Conservation (phyloP, 2,888 invertebrate genomes). For the Endotricha flammealis region DNA sequence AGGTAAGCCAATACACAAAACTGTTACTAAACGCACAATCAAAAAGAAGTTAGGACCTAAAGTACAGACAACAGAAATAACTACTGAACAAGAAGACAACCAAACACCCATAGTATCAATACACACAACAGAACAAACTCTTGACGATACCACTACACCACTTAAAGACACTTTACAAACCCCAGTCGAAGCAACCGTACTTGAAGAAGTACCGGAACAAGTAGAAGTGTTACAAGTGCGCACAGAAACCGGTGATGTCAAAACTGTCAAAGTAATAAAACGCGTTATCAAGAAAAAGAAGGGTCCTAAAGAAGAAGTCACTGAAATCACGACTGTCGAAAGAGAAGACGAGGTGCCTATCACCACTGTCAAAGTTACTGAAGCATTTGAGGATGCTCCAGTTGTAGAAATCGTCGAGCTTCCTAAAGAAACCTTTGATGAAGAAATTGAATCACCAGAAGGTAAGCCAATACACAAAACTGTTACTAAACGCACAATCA, state of each 20-base stretch:
- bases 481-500: too few species aligned
- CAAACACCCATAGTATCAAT: constrained; percentile 23
- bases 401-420: constrained; percentile 22
- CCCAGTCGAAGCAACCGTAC: constrained; percentile 28
- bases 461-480: too few species aligned
- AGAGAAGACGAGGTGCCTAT: constrained; percentile 27
- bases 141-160: constrained; percentile 18
- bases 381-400: constrained; percentile 1
- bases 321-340: constrained; percentile 25
- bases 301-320: constrained; percentile 23
- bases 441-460: constrained; percentile 37
- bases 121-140: constrained; percentile 19
- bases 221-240: constrained; percentile 22
- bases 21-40: constrained; percentile 22
- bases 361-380: constrained; percentile 15
- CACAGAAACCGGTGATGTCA: constrained; percentile 36
- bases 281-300: constrained; percentile 33
- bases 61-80: constrained; percentile 32
- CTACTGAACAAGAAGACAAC: constrained; percentile 18
- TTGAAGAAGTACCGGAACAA: constrained; percentile 30
- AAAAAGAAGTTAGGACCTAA: constrained; percentile 19
- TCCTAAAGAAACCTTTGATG: constrained; percentile 33
- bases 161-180: constrained; percentile 27
- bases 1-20: constrained; percentile 17
- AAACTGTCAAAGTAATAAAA: constrained; percentile 33